These are phyloP conservation scores for Gasterosteus aculeatus DNA, from an alignment of 2,113 vertebrate species.

Conservation along the genomic window DNA sequence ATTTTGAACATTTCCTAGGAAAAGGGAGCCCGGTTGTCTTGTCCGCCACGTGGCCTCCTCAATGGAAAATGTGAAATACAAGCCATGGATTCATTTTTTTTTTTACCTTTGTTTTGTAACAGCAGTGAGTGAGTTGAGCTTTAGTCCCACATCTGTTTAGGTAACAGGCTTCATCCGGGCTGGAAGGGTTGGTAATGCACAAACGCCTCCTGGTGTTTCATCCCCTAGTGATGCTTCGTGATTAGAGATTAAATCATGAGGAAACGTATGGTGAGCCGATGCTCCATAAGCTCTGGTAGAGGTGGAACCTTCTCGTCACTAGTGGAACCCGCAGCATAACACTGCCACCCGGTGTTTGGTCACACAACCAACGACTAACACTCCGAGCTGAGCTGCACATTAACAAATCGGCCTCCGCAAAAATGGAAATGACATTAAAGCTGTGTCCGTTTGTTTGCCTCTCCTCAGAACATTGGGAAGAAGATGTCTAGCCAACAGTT, in stretches of 20 bases:
- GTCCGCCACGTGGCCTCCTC: background rate
- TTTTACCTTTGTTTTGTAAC: background rate
- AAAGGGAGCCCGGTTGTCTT: conserved; percentile 12
- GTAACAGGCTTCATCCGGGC: background rate
- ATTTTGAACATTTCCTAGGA: background rate
- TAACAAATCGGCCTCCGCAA: background rate
- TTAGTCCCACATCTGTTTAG: conserved; percentile 16
- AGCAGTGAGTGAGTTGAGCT: background rate
- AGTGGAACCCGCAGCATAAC: conserved; percentile 14
- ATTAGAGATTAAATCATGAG: conserved; percentile 25
- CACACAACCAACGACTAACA: background rate
- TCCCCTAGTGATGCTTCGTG: conserved; percentile 6
- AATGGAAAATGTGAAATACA: conserved; percentile 27
- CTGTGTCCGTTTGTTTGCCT: conserved; percentile 46
- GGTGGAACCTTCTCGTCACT: background rate
- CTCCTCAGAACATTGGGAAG: conserved; percentile 94
- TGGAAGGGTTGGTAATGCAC: background rate
- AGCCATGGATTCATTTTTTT: background rate
- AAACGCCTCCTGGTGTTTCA: background rate
- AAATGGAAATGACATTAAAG: background rate
- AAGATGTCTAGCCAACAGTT: conserved; percentile 98
- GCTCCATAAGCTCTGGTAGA: background rate
- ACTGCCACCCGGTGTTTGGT: conserved; percentile 59
- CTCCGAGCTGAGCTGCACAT: background rate
- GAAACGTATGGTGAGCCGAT: conserved; percentile 14